A percentile compares a stretch with the other conserved stretches of the same genome.
Conservation (phyloP, 2,113 vertebrate genomes). For the Prunella himalayana region DNA sequence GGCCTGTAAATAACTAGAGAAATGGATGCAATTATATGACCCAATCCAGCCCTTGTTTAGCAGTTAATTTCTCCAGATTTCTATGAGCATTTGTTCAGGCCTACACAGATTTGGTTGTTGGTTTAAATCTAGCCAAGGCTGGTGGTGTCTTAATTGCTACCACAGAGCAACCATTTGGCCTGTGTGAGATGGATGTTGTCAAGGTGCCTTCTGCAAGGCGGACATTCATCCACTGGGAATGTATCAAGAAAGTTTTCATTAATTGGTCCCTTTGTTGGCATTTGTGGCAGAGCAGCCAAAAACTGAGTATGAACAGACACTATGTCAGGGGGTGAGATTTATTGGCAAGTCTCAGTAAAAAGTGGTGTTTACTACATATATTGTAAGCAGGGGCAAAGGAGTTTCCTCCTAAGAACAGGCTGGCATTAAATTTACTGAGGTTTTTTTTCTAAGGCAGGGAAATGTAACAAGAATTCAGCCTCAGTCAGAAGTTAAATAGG, state of each 20-base stretch:
- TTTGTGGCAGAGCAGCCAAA: conserved; percentile 53
- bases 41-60: not conserved
- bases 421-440: not conserved
- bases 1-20: not conserved
- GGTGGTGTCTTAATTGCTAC: conserved; percentile 67
- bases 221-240: conserved; percentile 62
- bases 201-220: conserved; percentile 64
- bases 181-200: conserved; percentile 47
- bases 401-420: not conserved
- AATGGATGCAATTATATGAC: not conserved
- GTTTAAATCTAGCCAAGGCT: conserved; percentile 57
- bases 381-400: not conserved
- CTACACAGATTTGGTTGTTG: conserved; percentile 53
- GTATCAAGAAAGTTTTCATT: conserved; percentile 65
- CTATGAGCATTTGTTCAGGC: conserved; percentile 35
- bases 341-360: conserved; percentile 45
- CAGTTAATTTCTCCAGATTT: conserved; percentile 26
- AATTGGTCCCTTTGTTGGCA: conserved; percentile 69
- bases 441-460: not conserved
- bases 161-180: conserved; percentile 59
- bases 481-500: not conserved
- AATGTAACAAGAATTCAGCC: not conserved
- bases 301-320: conserved; percentile 59
- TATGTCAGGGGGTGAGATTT: conserved; percentile 43
- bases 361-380: conserved; percentile 30